These are phyloP conservation scores for Drosophila repleta DNA, from an alignment of 1,140 invertebrate species.

Conservation along the genomic window DNA sequence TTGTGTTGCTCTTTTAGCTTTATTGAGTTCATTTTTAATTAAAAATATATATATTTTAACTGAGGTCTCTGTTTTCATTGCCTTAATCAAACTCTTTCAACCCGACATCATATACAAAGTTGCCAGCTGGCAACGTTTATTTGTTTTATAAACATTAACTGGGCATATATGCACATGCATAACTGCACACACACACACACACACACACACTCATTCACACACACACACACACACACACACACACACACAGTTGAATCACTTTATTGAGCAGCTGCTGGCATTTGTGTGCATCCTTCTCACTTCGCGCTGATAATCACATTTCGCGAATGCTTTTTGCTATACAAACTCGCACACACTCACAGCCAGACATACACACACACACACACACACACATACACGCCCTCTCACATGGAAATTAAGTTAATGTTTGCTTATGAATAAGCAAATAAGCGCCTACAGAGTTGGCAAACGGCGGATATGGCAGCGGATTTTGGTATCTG, in stretches of 20 bases:
- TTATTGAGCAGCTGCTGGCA: constrained; percentile 72
- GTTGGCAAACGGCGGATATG: constrained; percentile 26
- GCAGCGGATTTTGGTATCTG: neutral
- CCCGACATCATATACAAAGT: constrained; percentile 7
- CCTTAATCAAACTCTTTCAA: too few species aligned
- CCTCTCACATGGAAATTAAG: constrained; percentile 74
- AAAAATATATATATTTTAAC: too few species aligned
- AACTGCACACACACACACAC: constrained; percentile 11
- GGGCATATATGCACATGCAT: constrained; percentile 3
- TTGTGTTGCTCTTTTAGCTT: too few species aligned
- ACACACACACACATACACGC: neutral
- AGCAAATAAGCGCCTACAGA: constrained; percentile 78
- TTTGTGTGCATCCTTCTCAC: constrained; percentile 16
- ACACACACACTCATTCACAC: neutral
- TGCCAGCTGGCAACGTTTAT: constrained; percentile 11
- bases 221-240: constrained; percentile 1
- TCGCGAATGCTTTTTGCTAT: constrained; percentile 68
- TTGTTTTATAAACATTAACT: constrained; percentile 53
- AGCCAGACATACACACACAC: constrained; percentile 2
- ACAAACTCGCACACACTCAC: constrained; percentile 16
- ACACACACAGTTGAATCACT: constrained; percentile 26
- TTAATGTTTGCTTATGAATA: constrained; percentile 84
- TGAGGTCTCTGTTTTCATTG: too few species aligned
- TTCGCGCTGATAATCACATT: constrained; percentile 75
- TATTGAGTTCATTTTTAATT: too few species aligned